A percentile compares a stretch with the other conserved stretches of the same genome.
These are phyloP conservation scores for rabbit (Oryctolagus cuniculus) DNA, from an alignment of 2,113 vertebrate species.

Conservation along the genomic window DNA sequence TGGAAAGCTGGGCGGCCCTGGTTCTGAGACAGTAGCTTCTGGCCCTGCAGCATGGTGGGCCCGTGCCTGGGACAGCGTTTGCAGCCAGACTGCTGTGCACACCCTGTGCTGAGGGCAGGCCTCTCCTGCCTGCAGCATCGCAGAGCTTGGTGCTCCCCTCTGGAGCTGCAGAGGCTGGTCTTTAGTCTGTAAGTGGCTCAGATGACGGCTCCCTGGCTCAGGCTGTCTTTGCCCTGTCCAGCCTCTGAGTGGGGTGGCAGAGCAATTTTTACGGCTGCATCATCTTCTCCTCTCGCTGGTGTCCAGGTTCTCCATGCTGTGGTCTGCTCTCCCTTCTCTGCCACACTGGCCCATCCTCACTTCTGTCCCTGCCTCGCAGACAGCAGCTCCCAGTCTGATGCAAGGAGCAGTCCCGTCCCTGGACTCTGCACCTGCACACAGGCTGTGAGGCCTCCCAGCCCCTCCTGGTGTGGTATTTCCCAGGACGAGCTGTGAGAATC, in stretches of 20 bases:
- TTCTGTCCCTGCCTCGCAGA: background rate
- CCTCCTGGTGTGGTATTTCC: too few relatives aligned
- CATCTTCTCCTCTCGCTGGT: background rate
- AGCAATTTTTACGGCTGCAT: accelerated
- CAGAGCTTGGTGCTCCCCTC: too few relatives aligned
- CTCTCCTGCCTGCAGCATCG: background rate
- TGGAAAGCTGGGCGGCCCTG: background rate
- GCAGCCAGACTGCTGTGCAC: background rate
- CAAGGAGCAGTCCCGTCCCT: background rate
- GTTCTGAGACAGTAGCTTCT: background rate
- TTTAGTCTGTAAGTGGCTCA: accelerated
- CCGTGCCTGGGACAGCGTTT: too few relatives aligned
- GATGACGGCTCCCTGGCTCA: accelerated
- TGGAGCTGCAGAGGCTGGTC: background rate
- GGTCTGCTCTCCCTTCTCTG: background rate
- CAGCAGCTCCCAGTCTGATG: too few relatives aligned
- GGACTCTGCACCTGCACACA: accelerated
- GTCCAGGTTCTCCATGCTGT: accelerated
- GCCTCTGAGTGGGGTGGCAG: too few relatives aligned
- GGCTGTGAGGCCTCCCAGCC: too few relatives aligned
- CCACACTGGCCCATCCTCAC: accelerated
- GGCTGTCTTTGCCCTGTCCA: background rate
- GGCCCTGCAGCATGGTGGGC: accelerated
- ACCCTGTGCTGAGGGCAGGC: too few relatives aligned
- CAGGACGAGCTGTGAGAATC: too few relatives aligned